Evolutionary conservation across 2,888 invertebrate genomes (phyloP), one percentile per base, ranked within the genome.

Genomic region (Ernsta delagoae): DNA sequence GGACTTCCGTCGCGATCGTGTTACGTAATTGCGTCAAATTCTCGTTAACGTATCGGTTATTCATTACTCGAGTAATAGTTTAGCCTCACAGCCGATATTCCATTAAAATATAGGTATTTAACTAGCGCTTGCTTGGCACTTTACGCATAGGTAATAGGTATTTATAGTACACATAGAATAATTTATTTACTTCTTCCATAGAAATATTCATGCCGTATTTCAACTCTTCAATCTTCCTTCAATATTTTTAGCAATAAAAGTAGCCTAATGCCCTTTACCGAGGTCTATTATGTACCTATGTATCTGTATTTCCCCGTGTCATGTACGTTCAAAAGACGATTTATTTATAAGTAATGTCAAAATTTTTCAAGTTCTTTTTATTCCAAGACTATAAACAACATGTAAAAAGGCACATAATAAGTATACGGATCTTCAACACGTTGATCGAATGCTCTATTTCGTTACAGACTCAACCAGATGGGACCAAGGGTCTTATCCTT

Each of bases 31-130:
- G 66, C 60, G 54, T 67, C 60, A 67, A 67, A 61, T 67, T 67
- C 66, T 67, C 66, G 60, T 67, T 67, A 67, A 67, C 66, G 60
- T 67, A 67, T 67, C 66, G 66, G 60, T 67, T 67, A 67, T 54
- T 67, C 31, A 60, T 60, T 60, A 60, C n/a, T 54, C 4, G 11
- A 60, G 54, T 61, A 67, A 61, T 54, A 61, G 66, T 54, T 53
- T 54, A 36, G 11, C 53, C 16, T 54, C 60, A 24, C 6, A 50
- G 34, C 60, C 36, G 39, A 66, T 59, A 45, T 60, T 54, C 34
- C 34, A 24, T 31, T 66, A 59, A 41, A 48, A 24, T 43, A 48
- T 41, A n/a, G n/a, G n/a, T n/a, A n/a, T n/a, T n/a, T n/a, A n/a
- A n/a, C n/a, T n/a, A n/a, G n/a, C n/a, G n/a, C n/a, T n/a, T n/a